Base-by-base conservation (phyloP, 23 tunicate genomes). In the Styela clava region DNA sequence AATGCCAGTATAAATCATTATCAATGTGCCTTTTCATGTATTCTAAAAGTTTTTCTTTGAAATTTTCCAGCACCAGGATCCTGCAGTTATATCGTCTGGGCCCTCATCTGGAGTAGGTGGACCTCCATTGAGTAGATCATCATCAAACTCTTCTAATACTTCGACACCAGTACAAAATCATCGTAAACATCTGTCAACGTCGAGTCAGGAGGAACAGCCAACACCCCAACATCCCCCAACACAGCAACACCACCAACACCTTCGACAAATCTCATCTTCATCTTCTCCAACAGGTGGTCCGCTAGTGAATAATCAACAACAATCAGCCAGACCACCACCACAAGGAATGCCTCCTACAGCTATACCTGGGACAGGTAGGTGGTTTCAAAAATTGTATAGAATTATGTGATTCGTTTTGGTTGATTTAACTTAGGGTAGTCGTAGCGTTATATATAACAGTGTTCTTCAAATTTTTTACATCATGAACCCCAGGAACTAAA, bases 111-210 rank as follows among this genome's bases (percentile, higher is more conserved):
- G 81, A 44, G 56, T 7, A 44, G 32, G 65, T 16, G 81, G 64
- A 20, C 64, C 64, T 25, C 32, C 63, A 18, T 30, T 76, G 20
- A 76, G 81, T 56, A 51, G 81, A 26, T 32, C 65, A 9, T 76
- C 81, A 56, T 76, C 81, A 19, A 33, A 36, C 12, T 76, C 81
- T 12, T 76, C 81, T 26, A 76, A 36, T 44, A 29, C 81, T 7
- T 52, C 81, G 0, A 64, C 64, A 5, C 64, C 81, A 1, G 37
- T 76, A 20, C 77, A 31, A 32, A 34, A 34, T 26, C 77, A 71
- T 34, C 63, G 81, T 23, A 76, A 76, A 44, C 81, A 76, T 52
- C 26, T n/a, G 64, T 76, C 81, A 9, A 44, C 81, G 0, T 2
- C 65, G 16, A 44, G 65, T 52, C 81, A 76, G 26, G 65, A 76